Base-by-base conservation (phyloP, 2,888 invertebrate species). In the Mycalesis mineus region DNA sequence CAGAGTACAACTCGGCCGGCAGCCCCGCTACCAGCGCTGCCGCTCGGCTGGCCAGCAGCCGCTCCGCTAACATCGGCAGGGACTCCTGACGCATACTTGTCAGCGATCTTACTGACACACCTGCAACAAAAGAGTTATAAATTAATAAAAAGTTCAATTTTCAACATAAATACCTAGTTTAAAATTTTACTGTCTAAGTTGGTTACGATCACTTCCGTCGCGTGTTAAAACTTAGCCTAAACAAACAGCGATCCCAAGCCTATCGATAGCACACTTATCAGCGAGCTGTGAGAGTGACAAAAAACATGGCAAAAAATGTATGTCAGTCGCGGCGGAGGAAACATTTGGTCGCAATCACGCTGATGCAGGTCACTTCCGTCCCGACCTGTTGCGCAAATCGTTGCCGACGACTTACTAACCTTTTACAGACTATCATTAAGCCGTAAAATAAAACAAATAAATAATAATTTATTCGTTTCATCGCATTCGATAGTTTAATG, bases 1-100 rank as follows among this genome's bases (percentile, higher is more conserved):
- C 92, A 44, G 92, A 92, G 80, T 93, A 93, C 60, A 94, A 86
- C 55, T 92, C 91, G 9, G 93, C 92, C 7, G 92, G 91, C 41
- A 93, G 78, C 3, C 91, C 92, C 1, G 91, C 91, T 62, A 88
- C 91, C 80, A 78, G 84, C 65, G 79, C 91, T 56, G 80, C 91
- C 62, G 74, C 92, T 68, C 74, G 92, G 66, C 66, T 91, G 80
- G 70, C 93, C 85, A 71, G 91, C 90, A 78, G 86, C 73, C 91
- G 73, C 74, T 88, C 89, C 58, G 89, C 89, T 66, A 89, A 65
- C 88, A 89, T 86, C 65, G 89, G 89, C 53, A 88, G 73, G 14
- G 89, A 82, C 61, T 89, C 88, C 69, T 88, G 89, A 64, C 90
- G 86, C 90, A 90, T 90, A 57, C 75, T 84, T 55, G 88, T 85